A percentile compares a stretch with the other conserved stretches of the same genome.
Conservation (phyloP, 1,140 invertebrate genomes). For the Drosophila pruinosa region DNA sequence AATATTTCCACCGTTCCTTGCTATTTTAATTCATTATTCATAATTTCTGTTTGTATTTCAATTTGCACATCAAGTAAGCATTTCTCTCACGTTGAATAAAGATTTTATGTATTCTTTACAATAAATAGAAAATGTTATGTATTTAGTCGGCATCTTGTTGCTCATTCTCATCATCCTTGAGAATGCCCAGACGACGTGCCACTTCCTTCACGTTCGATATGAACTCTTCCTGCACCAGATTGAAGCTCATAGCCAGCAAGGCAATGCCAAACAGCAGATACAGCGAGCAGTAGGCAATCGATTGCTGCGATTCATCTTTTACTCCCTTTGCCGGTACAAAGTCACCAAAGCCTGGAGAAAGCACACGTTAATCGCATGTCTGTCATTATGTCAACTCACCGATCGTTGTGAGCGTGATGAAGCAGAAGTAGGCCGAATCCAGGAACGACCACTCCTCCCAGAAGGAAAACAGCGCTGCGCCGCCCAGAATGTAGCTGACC, state of each 20-base stretch:
- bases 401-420: conserved; percentile 97
- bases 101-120: background rate
- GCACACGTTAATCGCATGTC: background rate
- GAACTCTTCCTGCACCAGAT: conserved; percentile 96
- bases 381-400: conserved; percentile 82
- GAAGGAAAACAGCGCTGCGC: conserved; percentile 91
- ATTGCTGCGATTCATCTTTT: conserved; percentile 87
- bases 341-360: conserved; percentile 91
- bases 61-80: conserved; percentile 24
- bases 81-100: background rate
- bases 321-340: conserved; percentile 94
- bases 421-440: conserved; percentile 97
- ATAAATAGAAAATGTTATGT: conserved; percentile 1
- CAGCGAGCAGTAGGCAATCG: conserved; percentile 95
- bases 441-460: conserved; percentile 96
- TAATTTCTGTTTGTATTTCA: conserved; percentile 8
- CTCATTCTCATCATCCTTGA: conserved; percentile 89
- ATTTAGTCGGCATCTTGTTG: conserved; percentile 66
- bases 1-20: conserved; percentile 28
- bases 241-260: conserved; percentile 98
- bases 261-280: conserved; percentile 98
- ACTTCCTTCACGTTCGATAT: conserved; percentile 93
- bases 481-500: conserved; percentile 93
- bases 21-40: conserved; percentile 6
- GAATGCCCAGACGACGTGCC: conserved; percentile 92